Conservation (phyloP, 2,113 vertebrate species). For the Atrichornis clamosus region DNA sequence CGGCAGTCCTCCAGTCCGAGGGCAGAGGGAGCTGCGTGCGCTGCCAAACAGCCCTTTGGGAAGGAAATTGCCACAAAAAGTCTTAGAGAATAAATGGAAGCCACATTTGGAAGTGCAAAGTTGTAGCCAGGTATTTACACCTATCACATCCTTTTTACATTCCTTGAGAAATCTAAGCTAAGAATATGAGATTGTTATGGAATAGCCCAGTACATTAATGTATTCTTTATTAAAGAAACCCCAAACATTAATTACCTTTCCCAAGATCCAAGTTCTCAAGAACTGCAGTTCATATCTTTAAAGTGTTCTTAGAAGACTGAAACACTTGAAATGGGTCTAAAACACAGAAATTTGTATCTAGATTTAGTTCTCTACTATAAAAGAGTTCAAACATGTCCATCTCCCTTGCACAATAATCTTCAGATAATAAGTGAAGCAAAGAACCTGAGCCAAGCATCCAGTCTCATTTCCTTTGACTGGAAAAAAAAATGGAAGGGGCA, state of each 20-base stretch:
- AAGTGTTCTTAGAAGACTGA: background rate
- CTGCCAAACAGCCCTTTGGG: background rate
- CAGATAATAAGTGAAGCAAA: background rate
- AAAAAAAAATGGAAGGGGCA: background rate
- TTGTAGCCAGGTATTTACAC: background rate
- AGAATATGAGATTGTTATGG: background rate
- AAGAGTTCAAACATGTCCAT: background rate
- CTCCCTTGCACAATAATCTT: background rate
- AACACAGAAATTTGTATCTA: background rate
- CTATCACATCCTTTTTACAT: background rate
- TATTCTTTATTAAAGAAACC: background rate
- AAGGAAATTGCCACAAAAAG: background rate
- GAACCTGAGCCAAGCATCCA: background rate
- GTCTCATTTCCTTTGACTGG: background rate
- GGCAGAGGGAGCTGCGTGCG: background rate
- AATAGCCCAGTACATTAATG: background rate
- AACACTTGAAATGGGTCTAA: background rate
- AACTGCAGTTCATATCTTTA: background rate
- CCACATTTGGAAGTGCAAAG: background rate
- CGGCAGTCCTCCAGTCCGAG: background rate
- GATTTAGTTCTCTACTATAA: background rate
- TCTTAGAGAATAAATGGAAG: background rate
- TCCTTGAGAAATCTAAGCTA: background rate
- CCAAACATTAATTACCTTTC: background rate
- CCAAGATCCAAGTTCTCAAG: background rate